Evolutionary conservation across 1,140 invertebrate species (phyloP).

Genomic region (Uloborus diversus): DNA sequence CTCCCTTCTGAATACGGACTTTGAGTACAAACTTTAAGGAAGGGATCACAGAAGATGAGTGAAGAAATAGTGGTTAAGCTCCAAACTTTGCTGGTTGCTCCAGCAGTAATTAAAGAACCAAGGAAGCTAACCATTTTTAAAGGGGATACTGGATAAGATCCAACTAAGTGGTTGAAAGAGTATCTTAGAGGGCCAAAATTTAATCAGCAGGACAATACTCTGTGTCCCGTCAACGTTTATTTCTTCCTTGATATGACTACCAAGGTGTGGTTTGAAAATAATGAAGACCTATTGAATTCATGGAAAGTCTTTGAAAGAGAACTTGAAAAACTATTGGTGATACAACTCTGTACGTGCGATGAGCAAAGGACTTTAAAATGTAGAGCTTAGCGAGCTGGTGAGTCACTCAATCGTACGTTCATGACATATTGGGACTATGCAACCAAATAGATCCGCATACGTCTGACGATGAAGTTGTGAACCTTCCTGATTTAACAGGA

Average conservation of each 20-base stretch:
- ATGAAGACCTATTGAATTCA: background rate
- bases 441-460: background rate
- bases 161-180: no score
- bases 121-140: no score
- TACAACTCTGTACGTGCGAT: background rate
- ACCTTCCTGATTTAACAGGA: no score
- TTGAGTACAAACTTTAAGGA: background rate
- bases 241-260: background rate
- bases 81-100: background rate
- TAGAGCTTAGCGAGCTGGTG: background rate
- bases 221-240: background rate
- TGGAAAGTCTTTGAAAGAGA: background rate
- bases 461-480: background rate
- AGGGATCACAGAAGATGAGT: background rate
- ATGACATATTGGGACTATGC: background rate
- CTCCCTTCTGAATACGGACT: background rate
- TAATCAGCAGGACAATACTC: background rate
- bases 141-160: no score
- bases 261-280: conserved; percentile 1
- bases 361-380: background rate
- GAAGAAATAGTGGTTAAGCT: background rate
- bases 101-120: no score
- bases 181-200: background rate
- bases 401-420: background rate
- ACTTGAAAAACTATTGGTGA: background rate